Evolutionary conservation across 2,113 vertebrate genomes (phyloP).

Genomic region (Brachypodius melanocephalos): DNA sequence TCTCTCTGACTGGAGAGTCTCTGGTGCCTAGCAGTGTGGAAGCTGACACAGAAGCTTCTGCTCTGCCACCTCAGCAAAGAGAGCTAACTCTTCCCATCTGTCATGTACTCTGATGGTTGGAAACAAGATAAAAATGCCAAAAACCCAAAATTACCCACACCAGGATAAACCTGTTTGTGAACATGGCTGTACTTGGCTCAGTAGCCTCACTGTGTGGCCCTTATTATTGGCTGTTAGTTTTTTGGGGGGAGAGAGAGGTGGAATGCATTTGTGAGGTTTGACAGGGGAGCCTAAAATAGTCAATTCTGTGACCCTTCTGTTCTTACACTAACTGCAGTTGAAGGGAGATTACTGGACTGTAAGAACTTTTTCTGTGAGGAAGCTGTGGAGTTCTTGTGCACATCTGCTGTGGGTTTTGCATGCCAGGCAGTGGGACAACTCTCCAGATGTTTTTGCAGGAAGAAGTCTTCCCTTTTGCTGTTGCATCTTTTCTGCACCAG

Average conservation of each 20-base stretch:
- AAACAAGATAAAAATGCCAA: not conserved
- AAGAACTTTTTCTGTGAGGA: not conserved
- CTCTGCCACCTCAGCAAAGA: not conserved
- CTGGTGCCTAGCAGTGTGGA: not conserved
- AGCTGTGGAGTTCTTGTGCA: not conserved
- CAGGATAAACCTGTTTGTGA: not conserved
- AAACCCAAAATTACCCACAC: not conserved
- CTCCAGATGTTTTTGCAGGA: not conserved
- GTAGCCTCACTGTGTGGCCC: not conserved
- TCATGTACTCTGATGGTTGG: not conserved
- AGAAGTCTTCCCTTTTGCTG: not conserved
- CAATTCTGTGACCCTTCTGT: fast-evolving
- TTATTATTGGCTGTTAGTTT: not conserved
- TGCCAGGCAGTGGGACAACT: not conserved
- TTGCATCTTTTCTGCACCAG: not conserved
- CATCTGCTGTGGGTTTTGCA: not conserved
- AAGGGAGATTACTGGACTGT: not conserved
- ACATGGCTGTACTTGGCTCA: not conserved
- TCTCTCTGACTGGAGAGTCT: not conserved
- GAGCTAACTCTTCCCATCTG: not conserved
- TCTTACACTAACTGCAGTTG: fast-evolving
- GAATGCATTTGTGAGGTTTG: not conserved
- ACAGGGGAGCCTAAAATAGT: not conserved
- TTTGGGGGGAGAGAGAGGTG: not conserved
- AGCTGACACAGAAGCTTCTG: not conserved